Conservation (phyloP, 2,888 invertebrate genomes). For the Ectemnius continuus region DNA sequence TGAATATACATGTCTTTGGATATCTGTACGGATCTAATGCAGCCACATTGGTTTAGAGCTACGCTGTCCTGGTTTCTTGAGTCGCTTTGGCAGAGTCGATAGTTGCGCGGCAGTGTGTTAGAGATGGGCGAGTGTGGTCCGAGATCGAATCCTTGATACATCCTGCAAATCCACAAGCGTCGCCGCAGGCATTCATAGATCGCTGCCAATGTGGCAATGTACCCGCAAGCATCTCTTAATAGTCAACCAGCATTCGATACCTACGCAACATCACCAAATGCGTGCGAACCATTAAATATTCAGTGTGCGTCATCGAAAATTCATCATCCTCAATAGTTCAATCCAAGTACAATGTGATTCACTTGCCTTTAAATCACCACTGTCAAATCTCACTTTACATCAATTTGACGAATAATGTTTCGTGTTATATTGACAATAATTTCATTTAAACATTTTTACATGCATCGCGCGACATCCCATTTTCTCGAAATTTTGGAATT, state of each 20-base stretch:
- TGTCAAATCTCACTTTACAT: too few relatives aligned
- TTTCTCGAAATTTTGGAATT: too few relatives aligned
- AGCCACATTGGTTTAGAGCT: too few relatives aligned
- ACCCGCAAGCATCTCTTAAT: slow-evolving; percentile 1
- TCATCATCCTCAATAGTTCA: background rate
- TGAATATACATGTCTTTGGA: too few relatives aligned
- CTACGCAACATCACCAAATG: background rate
- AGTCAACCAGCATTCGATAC: background rate
- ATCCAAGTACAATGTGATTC: too few relatives aligned
- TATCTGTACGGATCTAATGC: too few relatives aligned
- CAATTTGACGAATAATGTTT: too few relatives aligned
- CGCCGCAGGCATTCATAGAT: slow-evolving; percentile 6
- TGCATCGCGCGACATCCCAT: too few relatives aligned
- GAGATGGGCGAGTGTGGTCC: background rate
- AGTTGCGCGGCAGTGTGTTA: background rate
- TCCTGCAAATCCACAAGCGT: background rate
- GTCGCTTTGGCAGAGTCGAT: background rate
- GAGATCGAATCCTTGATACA: background rate
- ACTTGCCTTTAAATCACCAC: too few relatives aligned
- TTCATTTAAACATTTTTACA: too few relatives aligned
- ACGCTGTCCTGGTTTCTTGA: background rate
- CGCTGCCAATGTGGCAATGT: slow-evolving; percentile 4
- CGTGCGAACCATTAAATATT: background rate
- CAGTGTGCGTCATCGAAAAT: background rate
- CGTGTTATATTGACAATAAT: too few relatives aligned